Evolutionary conservation across 2,888 invertebrate genomes (phyloP), one percentile per base, ranked within the genome.

Genomic region (Meandrusa payeni): DNA sequence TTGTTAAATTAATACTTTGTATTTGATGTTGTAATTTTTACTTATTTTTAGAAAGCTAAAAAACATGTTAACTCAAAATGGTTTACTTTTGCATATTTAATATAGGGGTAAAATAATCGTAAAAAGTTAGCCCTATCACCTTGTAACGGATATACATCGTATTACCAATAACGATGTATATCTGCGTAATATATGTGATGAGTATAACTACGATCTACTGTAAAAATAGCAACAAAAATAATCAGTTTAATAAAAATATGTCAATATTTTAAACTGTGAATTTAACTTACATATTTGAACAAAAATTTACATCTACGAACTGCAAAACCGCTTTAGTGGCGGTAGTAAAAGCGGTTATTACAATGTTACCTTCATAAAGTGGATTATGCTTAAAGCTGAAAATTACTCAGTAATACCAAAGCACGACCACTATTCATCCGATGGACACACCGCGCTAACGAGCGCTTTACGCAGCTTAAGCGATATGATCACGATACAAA

Each of bases 351-450:
- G 32, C 32, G 20, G 19, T 32, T 32, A 32, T 20, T 20, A 32
- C 20, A 32, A 20, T 11, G 20, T 32, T 20, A 20, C 32, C 32
- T 11, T 19, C 10, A 19, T 32, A 20, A 32, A 19, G 32, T 32
- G 20, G 32, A 32, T 32, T 32, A 32, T 20, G 11, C 11, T 32
- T 32, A 32, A 32, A 32, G 32, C 32, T 32, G 11, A 32, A 20
- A 32, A 32, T 32, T 32, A 32, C 32, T 32, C 32, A 32, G 32
- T 32, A 20, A 19, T 19, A 32, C 32, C 32, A 32, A 32, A 32
- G 32, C 32, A 12, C 32, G 32, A 4, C 32, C 32, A 32, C 32
- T 19, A 20, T 11, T 32, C 11, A 20, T 12, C 19, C 9, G 10
- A 19, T 3, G 20, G 20, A 32, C 32, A 10, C 20, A 11, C 5